phyloP scores from a whole-genome alignment of 2,797 vertebrate species.

The Rhinatrema bivittatum region DNA sequence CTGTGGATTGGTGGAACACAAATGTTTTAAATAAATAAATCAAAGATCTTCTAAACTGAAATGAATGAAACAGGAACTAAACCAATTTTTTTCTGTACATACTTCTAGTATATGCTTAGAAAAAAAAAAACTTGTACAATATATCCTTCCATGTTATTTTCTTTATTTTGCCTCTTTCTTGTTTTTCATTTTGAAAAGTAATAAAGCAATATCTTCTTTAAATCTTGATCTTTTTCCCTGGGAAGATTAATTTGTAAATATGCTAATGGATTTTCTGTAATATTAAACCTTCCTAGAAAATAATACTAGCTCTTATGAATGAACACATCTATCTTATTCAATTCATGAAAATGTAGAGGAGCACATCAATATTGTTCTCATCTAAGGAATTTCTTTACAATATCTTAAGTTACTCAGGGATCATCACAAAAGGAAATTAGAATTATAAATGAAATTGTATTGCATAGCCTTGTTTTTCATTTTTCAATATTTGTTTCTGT shows the following conservation, averaged over 20 bases:
- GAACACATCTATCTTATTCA: conserved; percentile 61
- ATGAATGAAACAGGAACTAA: too few relatives aligned
- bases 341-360: conserved; percentile 55
- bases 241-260: conserved; percentile 74
- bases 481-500: neutral
- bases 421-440: conserved; percentile 7
- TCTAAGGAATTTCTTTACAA: conserved; percentile 26
- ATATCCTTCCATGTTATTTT: conserved; percentile 59
- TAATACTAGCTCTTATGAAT: conserved; percentile 59
- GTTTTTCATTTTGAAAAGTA: conserved; percentile 56
- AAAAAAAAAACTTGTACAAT: too few relatives aligned
- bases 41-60: too few relatives aligned
- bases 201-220: conserved; percentile 59
- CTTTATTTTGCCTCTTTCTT: conserved; percentile 49
- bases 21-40: too few relatives aligned
- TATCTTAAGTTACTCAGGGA: conserved; percentile 32
- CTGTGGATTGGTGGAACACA: too few relatives aligned
- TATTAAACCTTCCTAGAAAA: conserved; percentile 61
- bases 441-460: conserved; percentile 14
- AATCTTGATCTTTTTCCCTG: conserved; percentile 59
- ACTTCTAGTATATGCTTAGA: too few relatives aligned
- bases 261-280: conserved; percentile 67
- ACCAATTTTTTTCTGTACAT: too few relatives aligned
- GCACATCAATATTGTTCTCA: conserved; percentile 39
- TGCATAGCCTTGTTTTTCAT: conserved; percentile 1